Evolutionary conservation across 2,797 vertebrate genomes (phyloP).

Genomic region (Choloepus didactylus): DNA sequence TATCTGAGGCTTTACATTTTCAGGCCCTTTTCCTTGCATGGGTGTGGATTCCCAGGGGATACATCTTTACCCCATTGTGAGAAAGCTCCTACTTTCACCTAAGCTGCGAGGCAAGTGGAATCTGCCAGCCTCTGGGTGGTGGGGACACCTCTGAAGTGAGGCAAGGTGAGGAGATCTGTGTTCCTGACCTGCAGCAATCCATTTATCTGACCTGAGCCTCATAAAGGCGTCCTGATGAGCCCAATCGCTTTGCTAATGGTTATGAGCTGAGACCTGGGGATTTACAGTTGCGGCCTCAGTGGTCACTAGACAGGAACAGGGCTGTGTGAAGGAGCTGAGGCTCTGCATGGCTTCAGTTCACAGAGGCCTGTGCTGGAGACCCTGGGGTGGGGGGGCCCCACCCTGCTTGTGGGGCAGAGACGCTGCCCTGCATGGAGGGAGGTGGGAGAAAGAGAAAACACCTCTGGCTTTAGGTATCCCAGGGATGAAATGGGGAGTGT

Average conservation of each 20-base stretch:
- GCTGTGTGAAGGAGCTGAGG: conserved; percentile 5
- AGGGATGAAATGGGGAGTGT: background rate
- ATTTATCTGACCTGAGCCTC: conserved; percentile 85
- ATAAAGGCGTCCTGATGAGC: conserved; percentile 82
- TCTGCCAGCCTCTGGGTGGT: background rate
- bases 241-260: conserved; percentile 82
- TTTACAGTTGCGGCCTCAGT: conserved; percentile 81
- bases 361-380: background rate
- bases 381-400: fast-evolving
- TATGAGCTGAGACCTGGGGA: conserved; percentile 82
- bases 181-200: conserved; percentile 82
- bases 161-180: conserved; percentile 65
- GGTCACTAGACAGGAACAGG: conserved; percentile 36
- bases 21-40: background rate
- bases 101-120: background rate
- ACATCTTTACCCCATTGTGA: background rate
- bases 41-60: background rate
- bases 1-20: background rate
- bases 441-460: background rate
- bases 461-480: background rate
- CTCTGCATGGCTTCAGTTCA: background rate
- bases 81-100: background rate
- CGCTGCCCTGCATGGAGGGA: background rate
- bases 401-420: background rate
- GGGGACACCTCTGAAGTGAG: conserved; percentile 52